Conservation (phyloP, 2,888 invertebrate species). For the Stegana nigrithorax region DNA sequence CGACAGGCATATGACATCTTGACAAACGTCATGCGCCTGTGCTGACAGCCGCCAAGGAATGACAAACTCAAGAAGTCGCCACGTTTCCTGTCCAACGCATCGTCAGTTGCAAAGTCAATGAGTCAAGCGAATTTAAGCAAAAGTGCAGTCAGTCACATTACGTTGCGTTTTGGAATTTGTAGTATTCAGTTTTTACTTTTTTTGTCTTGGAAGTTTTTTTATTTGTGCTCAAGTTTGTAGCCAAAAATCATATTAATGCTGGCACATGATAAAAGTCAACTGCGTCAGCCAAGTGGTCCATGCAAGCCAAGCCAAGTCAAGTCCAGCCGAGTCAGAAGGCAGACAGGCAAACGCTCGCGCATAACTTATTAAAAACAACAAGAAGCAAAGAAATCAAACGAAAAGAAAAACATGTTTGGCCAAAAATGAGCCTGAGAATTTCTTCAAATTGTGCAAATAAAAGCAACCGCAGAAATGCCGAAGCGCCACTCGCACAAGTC, state of each 20-base stretch:
- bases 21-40: slow-evolving; percentile 56
- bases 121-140: slow-evolving; percentile 16
- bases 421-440: slow-evolving; percentile 49
- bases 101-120: slow-evolving; percentile 9
- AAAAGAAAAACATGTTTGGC: too few relatives aligned
- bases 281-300: slow-evolving; percentile 3
- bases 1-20: slow-evolving; percentile 67
- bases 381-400: slow-evolving; percentile 29
- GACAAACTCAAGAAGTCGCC: not conserved
- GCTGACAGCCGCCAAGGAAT: not conserved
- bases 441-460: slow-evolving; percentile 21
- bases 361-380: slow-evolving; percentile 63
- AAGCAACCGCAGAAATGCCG: slow-evolving; percentile 31
- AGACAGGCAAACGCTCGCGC: slow-evolving; percentile 39
- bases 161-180: slow-evolving; percentile 60
- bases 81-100: slow-evolving; percentile 9
- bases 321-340: slow-evolving; percentile 19
- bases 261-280: slow-evolving; percentile 61
- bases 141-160: slow-evolving; percentile 30
- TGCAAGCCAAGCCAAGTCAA: not conserved
- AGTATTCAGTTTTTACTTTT: slow-evolving; percentile 44
- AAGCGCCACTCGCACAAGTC: slow-evolving; percentile 50
- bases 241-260: slow-evolving; percentile 65
- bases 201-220: not conserved
- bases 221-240: slow-evolving; percentile 34